Base-by-base conservation (phyloP, 2,113 vertebrate species). In the Elephas maximus region DNA sequence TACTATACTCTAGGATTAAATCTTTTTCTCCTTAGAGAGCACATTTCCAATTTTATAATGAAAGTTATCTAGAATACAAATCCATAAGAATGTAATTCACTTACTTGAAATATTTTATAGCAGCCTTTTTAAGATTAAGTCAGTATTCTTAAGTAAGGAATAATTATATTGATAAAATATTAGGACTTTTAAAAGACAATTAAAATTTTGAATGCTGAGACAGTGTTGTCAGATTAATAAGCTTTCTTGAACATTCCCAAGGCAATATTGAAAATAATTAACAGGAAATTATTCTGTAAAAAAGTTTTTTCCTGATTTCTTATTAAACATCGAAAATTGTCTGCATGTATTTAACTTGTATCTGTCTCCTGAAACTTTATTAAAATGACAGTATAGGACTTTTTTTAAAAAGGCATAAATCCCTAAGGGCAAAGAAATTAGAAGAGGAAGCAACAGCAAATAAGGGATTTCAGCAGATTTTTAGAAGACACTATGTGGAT, bases 401-500 rank as follows among this genome's bases (percentile, higher is more conserved):
- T 78, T 48, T 53, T 57, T 57, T 57, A 87, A 65, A 57, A 87
- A 62, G 11, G 5, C 33, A 20, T 41, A 57, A 71, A 62, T 95
- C 24, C 81, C 6, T 20, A 88, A 62, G 78, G 15, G 2, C 30
- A 82, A 51, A 57, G 28, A 44, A 60, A 74, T 95, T 65, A 87
- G 78, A 67, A 85, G 74, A 45, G 83, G 33, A 33, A 20, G 8
- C 44, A 88, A 17, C 28, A 45, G 37, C 41, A 87, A 33, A 51
- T 93, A 57, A 88, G 60, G 44, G 62, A 88, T 94, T 94, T 88
- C 23, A 83, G n/a, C 57, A 65, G 5, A 37, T 80, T 73, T 94
- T 69, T 69, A 24, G 33, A 79, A 93, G 15, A 63, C 2, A 37
- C 37, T 37, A 37, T 37, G 37, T 37, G 73, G 67, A 17, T 90